Base-by-base conservation (phyloP, 2,797 vertebrate genomes). In the Oceanodroma leucorhoa region DNA sequence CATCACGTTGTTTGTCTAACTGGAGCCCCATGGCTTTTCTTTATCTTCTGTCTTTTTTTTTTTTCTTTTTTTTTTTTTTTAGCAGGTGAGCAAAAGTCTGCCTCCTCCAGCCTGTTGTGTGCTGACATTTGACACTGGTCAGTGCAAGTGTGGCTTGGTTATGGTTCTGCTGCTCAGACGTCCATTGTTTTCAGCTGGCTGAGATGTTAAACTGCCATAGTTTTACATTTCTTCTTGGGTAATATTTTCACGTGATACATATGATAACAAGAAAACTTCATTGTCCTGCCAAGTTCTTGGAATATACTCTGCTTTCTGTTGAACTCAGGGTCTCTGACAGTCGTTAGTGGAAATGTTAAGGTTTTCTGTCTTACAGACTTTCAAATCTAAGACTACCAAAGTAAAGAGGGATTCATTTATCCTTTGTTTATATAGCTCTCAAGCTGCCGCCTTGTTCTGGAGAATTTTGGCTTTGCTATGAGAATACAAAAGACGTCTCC, bases 281-380 rank as follows among this genome's bases (percentile, higher is more conserved):
- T 87, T 95, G 93, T 83, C 92, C 67, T 95, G 96, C 96, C 93
- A 95, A 89, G 66, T 94, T 89, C 83, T 89, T 91, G 86, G 90
- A 89, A 93, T 80, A 80, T 69, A 36, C 32, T 92, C 89, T 83
- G 87, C 92, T 95, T 95, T 85, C 87, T 88, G 16, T 79, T 83
- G 86, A 96, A 66, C 86, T 82, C 14, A 0, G 20, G 78, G 78
- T 46, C 81, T 93, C 75, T 93, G 90, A 87, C 87, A 83, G 67
- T 85, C 4, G 1, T 62, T 71, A 89, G 81, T 94, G 84, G 78
- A 78, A 95, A 87, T 16, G 71, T 93, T 90, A 75, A 92, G 71
- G 54, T 75, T 90, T 94, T 83, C 83, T 94, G 75, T 79, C 83
- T 87, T 92, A 61, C 64, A 78, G 30, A 53, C 81, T 87, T 92